Percentiles rank a stretch among this genome's conserved stretches.
phyloP scores from a whole-genome alignment of 2,888 invertebrate species.

The Eugnorisma glareosa region DNA sequence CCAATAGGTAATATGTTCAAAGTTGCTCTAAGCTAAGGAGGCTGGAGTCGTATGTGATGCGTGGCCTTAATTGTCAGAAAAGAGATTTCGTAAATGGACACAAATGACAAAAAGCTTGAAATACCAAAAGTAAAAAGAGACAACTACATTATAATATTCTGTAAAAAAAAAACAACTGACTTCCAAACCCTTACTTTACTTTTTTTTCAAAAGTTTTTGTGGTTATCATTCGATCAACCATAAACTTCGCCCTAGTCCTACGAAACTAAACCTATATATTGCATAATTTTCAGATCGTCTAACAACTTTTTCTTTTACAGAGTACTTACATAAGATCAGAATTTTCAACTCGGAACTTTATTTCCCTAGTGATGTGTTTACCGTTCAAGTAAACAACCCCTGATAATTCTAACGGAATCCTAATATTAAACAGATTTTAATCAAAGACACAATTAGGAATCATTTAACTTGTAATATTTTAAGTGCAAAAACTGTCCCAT shows the following conservation, averaged over 20 bases:
- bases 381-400: not conserved
- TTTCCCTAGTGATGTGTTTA: not conserved
- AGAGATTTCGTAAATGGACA: not conserved
- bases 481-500: conserved; percentile 37
- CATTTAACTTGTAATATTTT: conserved; percentile 23
- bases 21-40: no score
- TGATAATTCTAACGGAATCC: no score
- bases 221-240: not conserved
- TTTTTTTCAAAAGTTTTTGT: not conserved
- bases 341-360: not conserved
- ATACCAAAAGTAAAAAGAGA: not conserved
- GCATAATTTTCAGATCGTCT: not conserved
- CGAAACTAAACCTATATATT: not conserved
- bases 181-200: not conserved
- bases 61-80: not conserved
- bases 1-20: no score
- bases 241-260: not conserved
- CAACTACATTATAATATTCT: not conserved
- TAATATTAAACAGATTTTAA: not conserved
- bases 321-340: not conserved
- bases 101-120: not conserved
- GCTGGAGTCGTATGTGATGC: not conserved
- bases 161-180: not conserved
- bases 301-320: conserved; percentile 1
- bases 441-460: conserved; percentile 7